Evolutionary conservation across 1,140 invertebrate genomes (phyloP).

Genomic region (Subanguina moxae): DNA sequence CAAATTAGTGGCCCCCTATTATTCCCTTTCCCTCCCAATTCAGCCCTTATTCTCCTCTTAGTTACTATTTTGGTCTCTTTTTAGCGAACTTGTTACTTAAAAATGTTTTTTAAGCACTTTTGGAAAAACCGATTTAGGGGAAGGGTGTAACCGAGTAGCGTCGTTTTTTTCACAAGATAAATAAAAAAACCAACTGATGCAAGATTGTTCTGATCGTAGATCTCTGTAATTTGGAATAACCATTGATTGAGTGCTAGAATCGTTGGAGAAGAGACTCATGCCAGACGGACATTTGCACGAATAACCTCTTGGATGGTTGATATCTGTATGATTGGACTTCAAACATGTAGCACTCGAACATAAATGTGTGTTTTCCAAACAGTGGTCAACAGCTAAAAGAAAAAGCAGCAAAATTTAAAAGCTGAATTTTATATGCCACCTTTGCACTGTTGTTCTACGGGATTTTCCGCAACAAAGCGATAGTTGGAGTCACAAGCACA

Average conservation of each 20-base stretch:
- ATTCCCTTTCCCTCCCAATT: too few relatives aligned
- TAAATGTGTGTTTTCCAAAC: background rate
- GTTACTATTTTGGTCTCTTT: too few relatives aligned
- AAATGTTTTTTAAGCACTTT: too few relatives aligned
- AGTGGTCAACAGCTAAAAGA: slow-evolving; percentile 3
- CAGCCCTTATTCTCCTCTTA: too few relatives aligned
- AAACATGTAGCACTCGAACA: background rate
- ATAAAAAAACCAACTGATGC: slow-evolving; percentile 5
- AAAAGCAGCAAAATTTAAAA: background rate
- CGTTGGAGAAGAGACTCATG: background rate
- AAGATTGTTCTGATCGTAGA: background rate
- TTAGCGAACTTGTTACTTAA: too few relatives aligned
- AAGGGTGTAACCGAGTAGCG: too few relatives aligned
- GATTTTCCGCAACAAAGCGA: background rate
- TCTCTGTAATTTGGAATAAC: slow-evolving; percentile 1
- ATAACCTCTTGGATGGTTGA: background rate
- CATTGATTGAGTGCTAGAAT: background rate
- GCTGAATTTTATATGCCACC: background rate
- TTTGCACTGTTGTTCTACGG: slow-evolving; percentile 1
- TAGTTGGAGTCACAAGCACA: background rate
- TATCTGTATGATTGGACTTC: background rate
- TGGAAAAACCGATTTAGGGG: too few relatives aligned
- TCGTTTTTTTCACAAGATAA: too few relatives aligned
- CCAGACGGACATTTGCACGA: background rate
- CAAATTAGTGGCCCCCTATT: too few relatives aligned